phyloP scores from a whole-genome alignment of 2,113 vertebrate species.

The Tympanuchus pallidicinctus region DNA sequence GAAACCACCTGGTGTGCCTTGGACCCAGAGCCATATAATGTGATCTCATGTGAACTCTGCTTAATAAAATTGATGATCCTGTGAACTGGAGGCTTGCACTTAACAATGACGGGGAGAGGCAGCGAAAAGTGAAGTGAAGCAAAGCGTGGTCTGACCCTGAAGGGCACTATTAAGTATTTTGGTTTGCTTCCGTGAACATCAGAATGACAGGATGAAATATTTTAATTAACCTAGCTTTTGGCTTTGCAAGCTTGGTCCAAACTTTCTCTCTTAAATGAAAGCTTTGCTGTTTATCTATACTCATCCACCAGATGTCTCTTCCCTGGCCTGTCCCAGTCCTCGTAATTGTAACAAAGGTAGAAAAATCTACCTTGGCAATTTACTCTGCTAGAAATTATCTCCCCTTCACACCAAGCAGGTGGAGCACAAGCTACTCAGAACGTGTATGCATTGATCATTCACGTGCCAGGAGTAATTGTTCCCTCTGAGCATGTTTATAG shows the following conservation, averaged over 20 bases:
- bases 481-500: slow-evolving; percentile 50
- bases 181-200: slow-evolving; percentile 56
- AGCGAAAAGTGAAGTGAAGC: slow-evolving; percentile 40
- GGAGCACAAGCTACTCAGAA: background rate
- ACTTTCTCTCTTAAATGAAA: background rate
- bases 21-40: background rate
- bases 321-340: background rate
- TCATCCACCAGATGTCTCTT: background rate
- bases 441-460: slow-evolving; percentile 50
- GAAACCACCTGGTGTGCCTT: background rate
- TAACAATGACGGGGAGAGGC: slow-evolving; percentile 2
- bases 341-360: background rate
- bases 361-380: slow-evolving; percentile 29
- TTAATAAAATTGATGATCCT: background rate
- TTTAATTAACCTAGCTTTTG: slow-evolving; percentile 63
- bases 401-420: background rate
- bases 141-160: slow-evolving; percentile 18
- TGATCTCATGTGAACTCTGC: background rate
- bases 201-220: slow-evolving; percentile 61
- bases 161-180: slow-evolving; percentile 42
- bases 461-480: slow-evolving; percentile 55
- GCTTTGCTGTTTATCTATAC: background rate
- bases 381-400: slow-evolving; percentile 43
- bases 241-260: background rate
- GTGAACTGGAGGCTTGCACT: background rate